Evolutionary conservation across 2,888 invertebrate species (phyloP), one percentile per base, ranked within the genome.

Genomic region (Amiota communis): DNA sequence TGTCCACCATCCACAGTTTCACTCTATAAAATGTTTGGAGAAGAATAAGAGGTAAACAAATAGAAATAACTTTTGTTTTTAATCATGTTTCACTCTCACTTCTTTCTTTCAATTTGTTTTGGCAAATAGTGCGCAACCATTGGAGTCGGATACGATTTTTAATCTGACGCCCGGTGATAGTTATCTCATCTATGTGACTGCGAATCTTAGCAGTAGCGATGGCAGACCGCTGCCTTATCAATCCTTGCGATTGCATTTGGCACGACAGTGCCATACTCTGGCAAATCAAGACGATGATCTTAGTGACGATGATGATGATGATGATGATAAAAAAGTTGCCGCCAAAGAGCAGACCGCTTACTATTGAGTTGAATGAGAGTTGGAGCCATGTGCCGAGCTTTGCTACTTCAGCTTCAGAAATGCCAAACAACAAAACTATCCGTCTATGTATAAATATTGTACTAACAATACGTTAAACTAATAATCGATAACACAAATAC

Each of bases 171-270:
- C 92, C 1, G 91, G 91, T 11, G 90, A 90, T 77, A 90, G 89
- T 51, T 93, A 93, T 79, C 89, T 92, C 57, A 89, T 92, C 15
- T 92, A 93, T 83, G 91, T 93, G 11, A 92, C 92, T 0, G 91
- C 92, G 3, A 91, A 91, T 76, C 90, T 92, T 73, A 90, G 90
- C 61, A 90, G 90, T 81, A 90, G 90, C 61, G 90, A 90, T 81
- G 92, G 92, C 20, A 91, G 91, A 80, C 90, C 91, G 2, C 81
- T 93, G 67, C 92, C 92, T 1, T 93, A 93, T 80, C 91, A 93
- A 83, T 87, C 92, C 36, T 87, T 92, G 8, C 87, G 84, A 46
- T 82, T 88, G 8, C 84, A 85, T 72, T 85, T 87, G 85, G 81
- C 82, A 72, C 84, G 80, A 47, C 87, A 88, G 68, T 88, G 88